Evolutionary conservation across 2,113 vertebrate species (phyloP).

Genomic region (Poicephalus meyeri): DNA sequence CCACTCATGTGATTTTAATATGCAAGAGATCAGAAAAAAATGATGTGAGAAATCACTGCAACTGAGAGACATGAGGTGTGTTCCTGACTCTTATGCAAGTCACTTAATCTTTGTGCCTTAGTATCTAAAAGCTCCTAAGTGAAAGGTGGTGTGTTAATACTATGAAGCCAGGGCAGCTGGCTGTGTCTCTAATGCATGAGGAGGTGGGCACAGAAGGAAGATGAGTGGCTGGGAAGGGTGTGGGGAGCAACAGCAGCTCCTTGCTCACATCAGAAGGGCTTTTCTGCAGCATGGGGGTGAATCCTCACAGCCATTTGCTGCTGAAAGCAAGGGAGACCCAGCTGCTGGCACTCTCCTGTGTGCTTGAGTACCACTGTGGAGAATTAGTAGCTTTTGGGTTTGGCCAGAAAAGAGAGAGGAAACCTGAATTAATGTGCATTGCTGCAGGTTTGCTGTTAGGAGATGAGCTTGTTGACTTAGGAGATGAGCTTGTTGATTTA

Average conservation of each 20-base stretch:
- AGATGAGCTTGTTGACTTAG: background rate
- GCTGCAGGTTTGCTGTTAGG: background rate
- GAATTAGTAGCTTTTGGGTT: background rate
- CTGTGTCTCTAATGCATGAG: accelerated
- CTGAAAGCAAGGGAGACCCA: background rate
- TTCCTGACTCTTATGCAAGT: background rate
- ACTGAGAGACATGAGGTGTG: background rate
- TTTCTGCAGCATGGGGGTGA: background rate
- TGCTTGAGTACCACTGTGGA: accelerated
- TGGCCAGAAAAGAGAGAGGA: background rate
- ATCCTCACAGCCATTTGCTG: background rate
- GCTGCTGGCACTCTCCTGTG: background rate
- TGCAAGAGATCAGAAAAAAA: background rate
- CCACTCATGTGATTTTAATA: background rate
- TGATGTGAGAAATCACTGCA: background rate
- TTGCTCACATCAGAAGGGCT: background rate
- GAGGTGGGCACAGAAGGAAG: background rate
- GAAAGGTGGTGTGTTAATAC: background rate
- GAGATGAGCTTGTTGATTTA: background rate
- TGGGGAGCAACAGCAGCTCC: background rate
- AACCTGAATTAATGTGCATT: background rate
- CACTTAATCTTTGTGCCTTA: slow-evolving; percentile 36
- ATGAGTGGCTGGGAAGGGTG: background rate
- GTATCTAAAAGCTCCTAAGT: slow-evolving; percentile 1
- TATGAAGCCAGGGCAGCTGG: background rate